Percentiles rank a stretch among this genome's conserved stretches.
Conservation (phyloP, 64 coral and sea anemone genomes). For the Hydrozoanthus tunicans region DNA sequence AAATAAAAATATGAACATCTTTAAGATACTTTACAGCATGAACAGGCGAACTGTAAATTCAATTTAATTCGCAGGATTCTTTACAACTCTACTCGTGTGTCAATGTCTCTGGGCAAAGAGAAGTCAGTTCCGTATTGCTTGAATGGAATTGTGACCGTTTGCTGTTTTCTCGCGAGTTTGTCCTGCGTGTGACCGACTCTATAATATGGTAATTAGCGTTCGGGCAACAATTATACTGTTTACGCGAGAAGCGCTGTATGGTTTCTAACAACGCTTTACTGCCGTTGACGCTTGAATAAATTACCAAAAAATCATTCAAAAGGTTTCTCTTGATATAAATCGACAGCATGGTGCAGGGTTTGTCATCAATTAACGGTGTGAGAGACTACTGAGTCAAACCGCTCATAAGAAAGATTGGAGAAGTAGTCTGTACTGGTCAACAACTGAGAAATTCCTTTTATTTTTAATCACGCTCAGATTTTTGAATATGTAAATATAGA, state of each 20-base stretch:
- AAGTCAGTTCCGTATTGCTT: too few species aligned
- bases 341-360: background rate
- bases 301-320: background rate
- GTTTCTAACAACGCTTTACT: background rate
- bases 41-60: too few species aligned
- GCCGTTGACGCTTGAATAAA: constrained; percentile 1
- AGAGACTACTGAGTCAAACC: too few species aligned
- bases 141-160: too few species aligned
- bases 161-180: background rate
- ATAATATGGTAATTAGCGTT: background rate
- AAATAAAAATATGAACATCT: too few species aligned
- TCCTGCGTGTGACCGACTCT: background rate
- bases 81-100: too few species aligned
- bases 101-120: too few species aligned
- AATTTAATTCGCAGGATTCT: too few species aligned
- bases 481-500: constrained; percentile 2
- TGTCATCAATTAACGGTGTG: too few species aligned
- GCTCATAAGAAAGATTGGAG: too few species aligned
- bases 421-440: too few species aligned
- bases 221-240: background rate
- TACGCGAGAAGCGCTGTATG: background rate
- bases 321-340: background rate
- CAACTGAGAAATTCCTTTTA: constrained; percentile 2
- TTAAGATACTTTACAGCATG: too few species aligned
- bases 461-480: background rate